Conservation (phyloP, 2,113 vertebrate genomes). For the Pterocles burchelli region DNA sequence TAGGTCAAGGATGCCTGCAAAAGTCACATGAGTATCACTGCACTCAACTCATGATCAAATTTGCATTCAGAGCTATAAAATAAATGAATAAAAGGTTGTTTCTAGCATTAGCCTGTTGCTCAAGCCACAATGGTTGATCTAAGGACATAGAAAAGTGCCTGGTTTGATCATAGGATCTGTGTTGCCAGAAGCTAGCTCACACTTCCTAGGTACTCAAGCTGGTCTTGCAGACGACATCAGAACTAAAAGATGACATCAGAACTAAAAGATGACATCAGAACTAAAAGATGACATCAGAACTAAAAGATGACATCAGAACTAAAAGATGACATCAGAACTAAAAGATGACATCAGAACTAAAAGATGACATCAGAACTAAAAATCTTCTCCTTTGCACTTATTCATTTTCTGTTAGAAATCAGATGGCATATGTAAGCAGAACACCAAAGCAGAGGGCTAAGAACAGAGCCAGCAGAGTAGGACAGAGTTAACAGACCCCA, state of each 20-base stretch:
- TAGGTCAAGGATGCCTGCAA: not conserved
- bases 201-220: not conserved
- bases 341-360: no score
- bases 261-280: no score
- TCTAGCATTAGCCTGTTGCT: not conserved
- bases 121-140: fast-evolving
- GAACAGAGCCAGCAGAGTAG: not conserved
- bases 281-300: no score
- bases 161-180: not conserved
- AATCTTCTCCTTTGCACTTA: no score
- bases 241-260: not conserved
- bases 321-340: no score
- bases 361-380: no score
- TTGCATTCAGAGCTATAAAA: not conserved
- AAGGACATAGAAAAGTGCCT: not conserved
- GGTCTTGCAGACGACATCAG: not conserved
- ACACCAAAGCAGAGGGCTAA: not conserved
- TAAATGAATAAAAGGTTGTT: no score
- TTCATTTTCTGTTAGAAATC: no score
- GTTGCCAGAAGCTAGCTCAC: not conserved
- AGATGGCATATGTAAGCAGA: not conserved
- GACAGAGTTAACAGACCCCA: not conserved
- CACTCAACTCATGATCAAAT: not conserved
- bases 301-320: no score
- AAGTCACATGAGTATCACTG: not conserved